Base-by-base conservation (phyloP, 2,888 invertebrate species). In the Zonitis immaculata region DNA sequence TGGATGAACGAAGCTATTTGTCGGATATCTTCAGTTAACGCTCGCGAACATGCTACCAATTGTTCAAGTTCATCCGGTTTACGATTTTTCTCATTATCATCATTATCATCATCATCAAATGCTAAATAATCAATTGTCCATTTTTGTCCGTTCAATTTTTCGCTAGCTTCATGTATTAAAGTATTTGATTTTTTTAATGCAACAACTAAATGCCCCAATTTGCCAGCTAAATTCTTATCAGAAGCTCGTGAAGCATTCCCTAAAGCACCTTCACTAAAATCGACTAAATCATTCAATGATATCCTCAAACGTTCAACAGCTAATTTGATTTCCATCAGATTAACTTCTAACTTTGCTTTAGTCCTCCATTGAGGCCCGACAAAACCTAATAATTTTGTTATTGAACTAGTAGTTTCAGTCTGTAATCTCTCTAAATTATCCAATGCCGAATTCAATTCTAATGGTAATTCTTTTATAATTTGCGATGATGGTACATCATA, bases 1-100 rank as follows among this genome's bases (percentile, higher is more conserved):
- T 90, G 93, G 66, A 95, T 93, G 70, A 95, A 91, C 11, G 93
- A 92, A 14, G 93, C 88, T 12, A 92, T 88, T 73, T 91, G 89
- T 60, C 92, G 81, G 32, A 95, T 91, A 76, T 95, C 94, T 73
- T 91, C 90, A 0, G 89, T 91, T 25, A 96, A 82, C 7, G 91
- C 89, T 69, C 91, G 83, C 12, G 94, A 88, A 69, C 92, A 90
- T 8, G 89, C 88, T 58, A 95, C 87, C 54, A 97, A 80, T 73
- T 92, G 91, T 75, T 95, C 95, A 35, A 96, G 78, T 30, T 91
- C 89, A 74, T 95, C 94, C 14, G 88, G 87, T 56, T 83, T 84
- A 43, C 79, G 80, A 63, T 80, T 54, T 73, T 77, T 56, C 78
- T 78, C 73, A 20, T 56, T 52, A 35, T 35, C 35, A 14, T 32